These are phyloP conservation scores for Pontoporia blainvillei DNA, from an alignment of 2,113 vertebrate genomes.

Conservation along the genomic window DNA sequence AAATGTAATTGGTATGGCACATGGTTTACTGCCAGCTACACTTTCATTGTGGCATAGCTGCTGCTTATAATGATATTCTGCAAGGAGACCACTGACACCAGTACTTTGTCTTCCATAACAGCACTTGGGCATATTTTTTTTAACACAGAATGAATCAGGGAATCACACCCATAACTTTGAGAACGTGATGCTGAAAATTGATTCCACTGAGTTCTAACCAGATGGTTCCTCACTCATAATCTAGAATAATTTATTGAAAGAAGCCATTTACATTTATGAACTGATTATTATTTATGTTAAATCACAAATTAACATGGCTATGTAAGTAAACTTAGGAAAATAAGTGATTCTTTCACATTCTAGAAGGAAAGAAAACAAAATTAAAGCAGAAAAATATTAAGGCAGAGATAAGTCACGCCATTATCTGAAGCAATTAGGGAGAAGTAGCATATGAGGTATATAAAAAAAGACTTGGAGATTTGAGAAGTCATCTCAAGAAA, in stretches of 20 bases:
- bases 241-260: constrained; percentile 25
- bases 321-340: neutral
- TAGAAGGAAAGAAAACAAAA: neutral
- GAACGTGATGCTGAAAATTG: constrained; percentile 27
- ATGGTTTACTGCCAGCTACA: neutral
- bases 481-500: neutral
- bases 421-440: neutral
- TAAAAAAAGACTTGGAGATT: neutral
- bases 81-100: neutral
- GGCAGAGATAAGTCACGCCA: neutral
- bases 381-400: neutral
- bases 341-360: neutral
- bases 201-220: constrained; percentile 25
- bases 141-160: constrained; percentile 22
- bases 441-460: neutral
- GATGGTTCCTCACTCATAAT: neutral
- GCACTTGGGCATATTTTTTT: constrained; percentile 52
- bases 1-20: constrained; percentile 24
- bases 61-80: constrained; percentile 26
- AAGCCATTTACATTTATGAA: neutral
- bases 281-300: constrained; percentile 27
- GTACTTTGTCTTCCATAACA: constrained; percentile 45
- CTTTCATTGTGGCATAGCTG: constrained; percentile 37
- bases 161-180: constrained; percentile 4
- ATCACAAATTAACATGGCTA: neutral